These are phyloP conservation scores for Mastacembelus armatus DNA, from an alignment of 2,797 vertebrate genomes.

Conservation along the genomic window DNA sequence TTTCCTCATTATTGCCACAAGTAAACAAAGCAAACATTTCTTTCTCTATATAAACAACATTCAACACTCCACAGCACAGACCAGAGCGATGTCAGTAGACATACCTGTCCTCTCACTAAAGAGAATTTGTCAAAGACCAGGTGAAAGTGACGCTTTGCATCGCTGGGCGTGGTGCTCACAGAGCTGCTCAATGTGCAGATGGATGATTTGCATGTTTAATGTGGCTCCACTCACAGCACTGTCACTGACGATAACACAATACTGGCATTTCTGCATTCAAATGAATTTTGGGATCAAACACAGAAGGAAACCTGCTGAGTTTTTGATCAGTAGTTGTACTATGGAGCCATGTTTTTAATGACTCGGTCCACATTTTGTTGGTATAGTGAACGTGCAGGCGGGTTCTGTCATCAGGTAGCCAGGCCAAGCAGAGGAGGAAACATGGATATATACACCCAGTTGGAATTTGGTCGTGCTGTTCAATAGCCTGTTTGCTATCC, in stretches of 20 bases:
- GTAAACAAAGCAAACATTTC: neutral
- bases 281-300: too few relatives aligned
- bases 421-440: too few relatives aligned
- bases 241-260: conserved; percentile 23
- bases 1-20: conserved; percentile 9
- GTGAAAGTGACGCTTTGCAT: conserved; percentile 49
- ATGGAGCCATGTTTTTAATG: too few relatives aligned
- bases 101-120: conserved; percentile 22
- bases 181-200: conserved; percentile 60
- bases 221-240: conserved; percentile 4
- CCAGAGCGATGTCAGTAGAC: conserved; percentile 30
- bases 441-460: too few relatives aligned
- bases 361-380: too few relatives aligned
- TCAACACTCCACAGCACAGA: neutral
- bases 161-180: conserved; percentile 33
- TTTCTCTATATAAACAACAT: neutral
- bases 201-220: conserved; percentile 39
- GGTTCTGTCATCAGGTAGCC: too few relatives aligned
- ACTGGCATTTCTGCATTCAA: too few relatives aligned
- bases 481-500: too few relatives aligned
- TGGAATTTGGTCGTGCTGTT: too few relatives aligned
- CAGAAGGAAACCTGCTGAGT: too few relatives aligned
- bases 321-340: too few relatives aligned
- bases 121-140: neutral
- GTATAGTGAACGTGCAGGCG: too few relatives aligned